phyloP scores from a whole-genome alignment of 2,113 vertebrate species.

The Camelus dromedarius region DNA sequence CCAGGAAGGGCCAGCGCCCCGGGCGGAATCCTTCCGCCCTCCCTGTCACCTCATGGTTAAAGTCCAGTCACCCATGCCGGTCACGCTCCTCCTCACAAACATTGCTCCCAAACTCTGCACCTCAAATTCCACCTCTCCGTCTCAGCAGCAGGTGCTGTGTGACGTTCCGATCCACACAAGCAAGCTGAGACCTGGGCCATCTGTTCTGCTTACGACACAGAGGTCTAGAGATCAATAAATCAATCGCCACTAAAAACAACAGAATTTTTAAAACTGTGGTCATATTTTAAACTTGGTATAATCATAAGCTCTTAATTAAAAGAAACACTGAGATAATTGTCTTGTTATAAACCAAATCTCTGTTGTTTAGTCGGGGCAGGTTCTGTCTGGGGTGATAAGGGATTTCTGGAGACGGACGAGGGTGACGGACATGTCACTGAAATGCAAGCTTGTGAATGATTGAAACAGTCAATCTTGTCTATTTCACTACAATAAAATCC shows the following conservation, averaged over 20 bases:
- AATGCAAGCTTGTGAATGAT: rapidly evolving
- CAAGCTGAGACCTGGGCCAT: neutral
- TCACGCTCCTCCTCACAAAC: neutral
- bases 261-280: neutral
- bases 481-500: neutral
- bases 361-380: neutral
- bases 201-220: neutral
- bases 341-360: neutral
- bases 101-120: neutral
- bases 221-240: neutral
- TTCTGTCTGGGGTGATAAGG: neutral
- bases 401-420: neutral
- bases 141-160: rapidly evolving
- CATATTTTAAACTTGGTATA: neutral
- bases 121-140: neutral
- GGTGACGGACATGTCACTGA: neutral
- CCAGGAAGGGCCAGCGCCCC: neutral
- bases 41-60: neutral
- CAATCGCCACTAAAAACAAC: neutral
- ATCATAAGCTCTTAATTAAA: neutral
- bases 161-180: neutral
- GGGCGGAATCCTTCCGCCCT: neutral
- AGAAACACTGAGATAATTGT: neutral
- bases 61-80: neutral
- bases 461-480: neutral